Base-by-base conservation (phyloP, 2,113 vertebrate genomes). In the Cettia cetti region DNA sequence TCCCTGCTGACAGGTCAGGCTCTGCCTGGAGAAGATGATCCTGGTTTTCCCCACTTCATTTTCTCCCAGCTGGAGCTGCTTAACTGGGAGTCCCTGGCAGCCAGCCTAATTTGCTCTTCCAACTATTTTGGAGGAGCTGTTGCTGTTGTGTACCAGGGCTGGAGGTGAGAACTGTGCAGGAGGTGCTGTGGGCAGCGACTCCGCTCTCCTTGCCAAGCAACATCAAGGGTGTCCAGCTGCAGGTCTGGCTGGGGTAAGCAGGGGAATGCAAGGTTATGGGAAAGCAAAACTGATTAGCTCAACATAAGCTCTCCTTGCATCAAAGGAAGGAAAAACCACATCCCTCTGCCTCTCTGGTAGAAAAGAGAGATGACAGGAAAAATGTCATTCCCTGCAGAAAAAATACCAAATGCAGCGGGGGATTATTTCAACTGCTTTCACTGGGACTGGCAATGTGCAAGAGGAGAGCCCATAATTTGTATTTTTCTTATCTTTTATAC, bases 271-370 rank as follows among this genome's bases (percentile, higher is more conserved):
- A 81, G 39, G 40, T 15, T 82, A 61, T 15, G 35, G 42, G 42
- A 91, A 82, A 89, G 40, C 37, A 95, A 89, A 92, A 83, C 15
- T 69, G 26, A 86, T 87, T 64, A 92, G 52, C 53, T 86, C 70
- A 85, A 42, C 81, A 22, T 54, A 71, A 89, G 31, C 4, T 83
- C 10, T 84, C 61, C 65, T 94, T 89, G 18, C 37, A 74, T 23
- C 24, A 59, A 56, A 70, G 10, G 31, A 76, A 9, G 18, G 17
- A 10, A 72, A 82, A 79, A 37, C 6, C 6, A 4, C 30, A 52
- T 28, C 30, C 23, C 33, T 3, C 5, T 64, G 40, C 10, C 44
- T 66, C n/a, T 82, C 19, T 26, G 10, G 21, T 75, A 14, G 54
- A 68, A 87, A 82, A 59, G 16, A 81, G 15, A 40, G 15, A 28